These are phyloP conservation scores for Nymphalis io DNA, from an alignment of 1,140 invertebrate species.

Conservation along the genomic window DNA sequence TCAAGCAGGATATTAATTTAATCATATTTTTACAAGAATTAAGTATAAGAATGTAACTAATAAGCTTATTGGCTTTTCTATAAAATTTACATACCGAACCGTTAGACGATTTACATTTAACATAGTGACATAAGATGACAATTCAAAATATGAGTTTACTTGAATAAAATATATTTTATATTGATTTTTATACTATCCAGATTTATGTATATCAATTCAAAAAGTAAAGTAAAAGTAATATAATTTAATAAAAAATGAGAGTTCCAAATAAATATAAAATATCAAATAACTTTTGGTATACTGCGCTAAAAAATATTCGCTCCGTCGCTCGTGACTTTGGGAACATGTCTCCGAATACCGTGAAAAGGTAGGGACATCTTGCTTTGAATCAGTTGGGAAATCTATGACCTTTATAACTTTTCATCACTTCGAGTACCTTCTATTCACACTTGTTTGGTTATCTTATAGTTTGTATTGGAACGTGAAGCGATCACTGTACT, in stretches of 20 bases:
- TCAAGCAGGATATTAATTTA: too few relatives aligned
- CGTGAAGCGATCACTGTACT: too few relatives aligned
- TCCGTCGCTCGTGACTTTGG: not conserved
- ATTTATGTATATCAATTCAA: not conserved
- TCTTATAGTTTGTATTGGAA: not conserved
- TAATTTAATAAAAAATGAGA: not conserved
- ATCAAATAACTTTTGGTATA: not conserved
- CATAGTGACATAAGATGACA: too few relatives aligned
- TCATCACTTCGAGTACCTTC: not conserved
- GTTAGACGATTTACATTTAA: too few relatives aligned
- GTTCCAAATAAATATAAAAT: constrained; percentile 4
- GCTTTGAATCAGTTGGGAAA: constrained; percentile 1
- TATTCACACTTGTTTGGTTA: not conserved
- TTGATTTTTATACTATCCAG: too few relatives aligned
- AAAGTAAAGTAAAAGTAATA: not conserved
- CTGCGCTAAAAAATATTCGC: constrained; percentile 2
- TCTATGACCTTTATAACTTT: not conserved
- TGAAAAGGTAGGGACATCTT: constrained; percentile 10
- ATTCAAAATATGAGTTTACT: too few relatives aligned
- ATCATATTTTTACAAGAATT: too few relatives aligned
- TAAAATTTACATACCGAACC: too few relatives aligned
- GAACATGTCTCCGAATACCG: constrained; percentile 2
- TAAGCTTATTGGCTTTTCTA: too few relatives aligned
- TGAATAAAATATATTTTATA: too few relatives aligned
- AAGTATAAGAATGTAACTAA: too few relatives aligned